Evolutionary conservation across 2,888 invertebrate species (phyloP), one percentile per base, ranked within the genome.

Genomic region (Blera fallax): DNA sequence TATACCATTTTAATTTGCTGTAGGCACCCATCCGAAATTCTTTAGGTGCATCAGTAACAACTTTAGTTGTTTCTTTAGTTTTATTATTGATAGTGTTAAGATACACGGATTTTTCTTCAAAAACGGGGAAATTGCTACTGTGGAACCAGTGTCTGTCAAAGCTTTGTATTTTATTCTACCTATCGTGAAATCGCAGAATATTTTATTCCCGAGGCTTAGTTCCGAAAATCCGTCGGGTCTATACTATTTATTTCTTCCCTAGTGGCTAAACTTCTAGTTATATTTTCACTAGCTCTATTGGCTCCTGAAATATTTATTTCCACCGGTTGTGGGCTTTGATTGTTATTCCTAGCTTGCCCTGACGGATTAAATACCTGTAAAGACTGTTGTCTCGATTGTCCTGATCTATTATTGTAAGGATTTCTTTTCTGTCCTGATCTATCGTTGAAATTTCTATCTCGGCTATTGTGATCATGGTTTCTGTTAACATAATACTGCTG

Each of bases 161-260:
- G 64, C 64, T 29, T 45, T 64, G 29, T 34, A 65, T 65, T 48
- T 50, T n/a, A 14, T 48, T 27, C 14, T 29, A 29, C 24, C 50
- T 48, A 50, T 50, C 2, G 21, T 10, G 6, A 50, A 14, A 0
- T 50, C 45, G 14, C 48, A 65, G 16, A 50, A 45, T 18, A 45
- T 16, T 18, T 45, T 45, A 18, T 16, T 24, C 24, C 24, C 24
- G 24, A 24, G 24, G 24, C 4, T 24, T 24, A 24, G 24, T 24
- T 24, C 24, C 24, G 24, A 24, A n/a, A 24, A 24, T 24, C 24
- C 24, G 4, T 24, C 4, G 24, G 24, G 2, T 24, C 24, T 24
- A 24, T 24, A 24, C 24, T 24, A 24, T 24, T 24, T 24, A 24
- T 24, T 45, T 16, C 11, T 18, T 3, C 24, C 2, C 4, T 24